Evolutionary conservation across 1,140 invertebrate genomes (phyloP), one percentile per base, ranked within the genome.

Genomic region (Chelonus insularis): DNA sequence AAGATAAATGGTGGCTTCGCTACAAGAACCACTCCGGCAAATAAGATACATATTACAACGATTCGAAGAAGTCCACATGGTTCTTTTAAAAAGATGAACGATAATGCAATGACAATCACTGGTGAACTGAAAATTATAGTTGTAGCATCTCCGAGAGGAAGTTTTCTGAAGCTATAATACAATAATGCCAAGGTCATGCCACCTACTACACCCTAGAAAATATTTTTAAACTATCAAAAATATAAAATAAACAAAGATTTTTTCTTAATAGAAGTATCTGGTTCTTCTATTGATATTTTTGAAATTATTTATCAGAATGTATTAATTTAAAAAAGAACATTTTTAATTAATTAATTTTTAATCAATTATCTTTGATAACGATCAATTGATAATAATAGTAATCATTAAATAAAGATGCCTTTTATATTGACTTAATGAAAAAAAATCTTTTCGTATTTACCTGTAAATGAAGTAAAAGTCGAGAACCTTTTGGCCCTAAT

Each of bases 81-180:
- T 68, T 86, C 85, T 62, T 80, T 79, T 0, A 86, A 70, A 57
- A 85, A 82, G 20, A 86, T 57, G 60, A 84, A 83, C 2, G 84
- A 86, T 37, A 86, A 68, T 0, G 81, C 73, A 59, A 84, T 83
- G 4, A 86, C 84, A 47, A 86, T 83, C 0, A 85, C 82, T 7
- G 84, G 84, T 29, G 84, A 85, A 65, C 83, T 85, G 63, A 86
- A 83, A 62, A 86, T 85, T 12, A 87, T 86, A 2, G 85, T 83
- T 1, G 85, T 85, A 7, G 85, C 84, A 74, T 86, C 83, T 1
- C 84, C 84, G 18, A 87, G 59, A 5, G 85, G 83, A 16, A 87
- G 65, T 60, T 82, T 79, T 29, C 82, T 74, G 57, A 86, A 84
- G 52, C 84, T 83, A 63, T 80, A 84, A 70, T 83, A 86, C 2